Evolutionary conservation across 2,797 vertebrate species (phyloP).

Genomic region (Scomberomorus guttatus): DNA sequence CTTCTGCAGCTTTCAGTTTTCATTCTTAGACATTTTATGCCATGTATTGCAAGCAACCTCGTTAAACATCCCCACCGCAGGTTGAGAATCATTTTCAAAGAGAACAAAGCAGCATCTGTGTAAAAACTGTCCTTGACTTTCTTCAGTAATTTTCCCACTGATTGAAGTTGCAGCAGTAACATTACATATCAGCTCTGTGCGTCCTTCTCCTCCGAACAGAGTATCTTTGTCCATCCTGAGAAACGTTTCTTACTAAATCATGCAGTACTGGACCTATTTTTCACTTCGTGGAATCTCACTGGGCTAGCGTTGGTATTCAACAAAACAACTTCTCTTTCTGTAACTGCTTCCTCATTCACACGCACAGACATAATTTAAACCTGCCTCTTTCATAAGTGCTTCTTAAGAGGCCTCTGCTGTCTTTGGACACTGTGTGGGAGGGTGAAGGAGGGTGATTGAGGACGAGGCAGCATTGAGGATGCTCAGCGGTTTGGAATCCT

Average conservation of each 20-base stretch:
- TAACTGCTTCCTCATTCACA: conserved; percentile 26
- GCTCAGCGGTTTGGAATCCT: conserved; percentile 47
- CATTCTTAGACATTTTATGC: neutral
- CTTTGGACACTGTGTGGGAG: conserved; percentile 22
- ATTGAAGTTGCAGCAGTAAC: conserved; percentile 30
- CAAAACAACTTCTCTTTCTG: neutral
- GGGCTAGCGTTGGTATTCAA: conserved; percentile 7
- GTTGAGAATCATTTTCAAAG: neutral
- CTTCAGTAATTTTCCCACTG: conserved; percentile 5
- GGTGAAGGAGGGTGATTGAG: conserved; percentile 32
- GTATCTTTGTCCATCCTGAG: conserved; percentile 31
- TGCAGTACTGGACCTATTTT: conserved; percentile 3
- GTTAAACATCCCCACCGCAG: neutral
- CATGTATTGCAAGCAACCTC: too few species aligned
- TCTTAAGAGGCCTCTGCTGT: conserved; percentile 27
- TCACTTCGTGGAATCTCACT: conserved; percentile 31
- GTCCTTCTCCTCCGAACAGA: conserved; percentile 37
- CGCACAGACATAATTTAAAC: conserved; percentile 42
- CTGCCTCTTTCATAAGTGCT: conserved; percentile 17
- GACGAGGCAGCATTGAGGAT: conserved; percentile 40
- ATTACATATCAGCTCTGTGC: conserved; percentile 40
- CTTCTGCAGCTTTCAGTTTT: neutral
- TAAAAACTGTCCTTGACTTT: conserved; percentile 19
- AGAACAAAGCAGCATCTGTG: neutral
- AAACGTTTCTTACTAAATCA: conserved; percentile 32